Evolutionary conservation across 2,888 invertebrate species (phyloP), one percentile per base, ranked within the genome.

Genomic region (Nyleta sp.): DNA sequence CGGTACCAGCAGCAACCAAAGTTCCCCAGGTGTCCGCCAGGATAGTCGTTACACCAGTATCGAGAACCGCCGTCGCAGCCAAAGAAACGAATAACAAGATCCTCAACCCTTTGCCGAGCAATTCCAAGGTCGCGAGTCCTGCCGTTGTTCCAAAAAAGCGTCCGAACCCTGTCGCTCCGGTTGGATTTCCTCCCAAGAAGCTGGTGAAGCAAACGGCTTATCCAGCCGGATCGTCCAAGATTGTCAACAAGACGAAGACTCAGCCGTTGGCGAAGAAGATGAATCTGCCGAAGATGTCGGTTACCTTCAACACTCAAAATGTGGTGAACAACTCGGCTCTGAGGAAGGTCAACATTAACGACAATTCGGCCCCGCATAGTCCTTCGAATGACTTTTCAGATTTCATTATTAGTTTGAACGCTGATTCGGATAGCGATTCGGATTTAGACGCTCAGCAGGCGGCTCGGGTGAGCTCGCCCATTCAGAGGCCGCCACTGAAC

Each of bases 341-440:
- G 22, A 76, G 77, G n/a, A 85, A 81, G 50, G 28, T 84, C 1
- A 86, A 85, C 38, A 73, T 65, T 1, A 84, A 79, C 22, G 85
- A 85, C 2, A 79, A 64, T 7, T 52, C 74, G 7, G 72, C 82
- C 40, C 67, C 86, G 2, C 46, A 77, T 1, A 87, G 79, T 64
- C 80, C 86, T 35, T 82, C 81, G 20, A 64, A 67, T 2, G 71
- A 72, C n/a, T 72, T 83, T 11, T 65, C 75, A 0, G 81, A 87
- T 24, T 83, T 90, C 60, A 83, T 90, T 5, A 90, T 91, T 18
- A 87, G 81, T 72, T 80, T 91, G 15, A 77, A 48, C 2, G 84
- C 84, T 4, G 91, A 90, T 15, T 84, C 89, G 0, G 89, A 89
- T 11, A 90, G 85, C 57, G 89, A 90, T 44, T 84, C 88, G 2